A percentile compares a stretch with the other conserved stretches of the same genome.
These are phyloP conservation scores for Amphipoea lucens DNA, from an alignment of 2,888 invertebrate species.

Conservation along the genomic window DNA sequence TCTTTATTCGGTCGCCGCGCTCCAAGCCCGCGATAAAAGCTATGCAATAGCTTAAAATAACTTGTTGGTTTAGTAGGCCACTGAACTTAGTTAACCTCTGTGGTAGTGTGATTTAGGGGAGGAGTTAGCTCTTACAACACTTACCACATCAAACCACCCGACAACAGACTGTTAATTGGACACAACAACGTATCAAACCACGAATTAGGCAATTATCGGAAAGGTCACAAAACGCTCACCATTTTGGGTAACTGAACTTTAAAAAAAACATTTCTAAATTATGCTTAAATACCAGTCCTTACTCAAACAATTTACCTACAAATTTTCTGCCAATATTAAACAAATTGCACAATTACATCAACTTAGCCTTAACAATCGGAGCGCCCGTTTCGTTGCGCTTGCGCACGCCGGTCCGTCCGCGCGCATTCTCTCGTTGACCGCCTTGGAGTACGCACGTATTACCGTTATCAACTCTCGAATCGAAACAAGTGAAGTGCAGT, in stretches of 20 bases:
- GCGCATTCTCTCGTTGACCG: constrained; percentile 67
- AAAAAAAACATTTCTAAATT: constrained; percentile 38
- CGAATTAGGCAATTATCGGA: constrained; percentile 19
- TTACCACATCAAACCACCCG: neutral
- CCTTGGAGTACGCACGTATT: constrained; percentile 55
- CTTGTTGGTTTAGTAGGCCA: neutral
- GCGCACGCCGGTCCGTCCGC: constrained; percentile 56
- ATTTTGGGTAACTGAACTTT: constrained; percentile 24
- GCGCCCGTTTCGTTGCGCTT: constrained; percentile 65
- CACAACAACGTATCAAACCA: constrained; percentile 28
- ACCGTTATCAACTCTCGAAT: constrained; percentile 52
- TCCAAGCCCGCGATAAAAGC: too few species aligned
- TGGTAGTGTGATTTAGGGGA: neutral
- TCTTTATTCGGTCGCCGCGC: too few species aligned
- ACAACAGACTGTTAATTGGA: constrained; percentile 26
- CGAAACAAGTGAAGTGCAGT: constrained; percentile 63
- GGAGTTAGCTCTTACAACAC: neutral
- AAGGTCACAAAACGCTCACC: constrained; percentile 26
- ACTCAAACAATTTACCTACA: constrained; percentile 33
- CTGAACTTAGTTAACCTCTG: neutral
- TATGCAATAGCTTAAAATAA: too few species aligned
- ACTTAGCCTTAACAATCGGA: constrained; percentile 75
- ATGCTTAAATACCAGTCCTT: constrained; percentile 31
- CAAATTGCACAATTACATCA: constrained; percentile 60
- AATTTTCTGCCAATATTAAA: constrained; percentile 38